Conservation (phyloP, 2,113 vertebrate species). For the Geococcyx californianus region DNA sequence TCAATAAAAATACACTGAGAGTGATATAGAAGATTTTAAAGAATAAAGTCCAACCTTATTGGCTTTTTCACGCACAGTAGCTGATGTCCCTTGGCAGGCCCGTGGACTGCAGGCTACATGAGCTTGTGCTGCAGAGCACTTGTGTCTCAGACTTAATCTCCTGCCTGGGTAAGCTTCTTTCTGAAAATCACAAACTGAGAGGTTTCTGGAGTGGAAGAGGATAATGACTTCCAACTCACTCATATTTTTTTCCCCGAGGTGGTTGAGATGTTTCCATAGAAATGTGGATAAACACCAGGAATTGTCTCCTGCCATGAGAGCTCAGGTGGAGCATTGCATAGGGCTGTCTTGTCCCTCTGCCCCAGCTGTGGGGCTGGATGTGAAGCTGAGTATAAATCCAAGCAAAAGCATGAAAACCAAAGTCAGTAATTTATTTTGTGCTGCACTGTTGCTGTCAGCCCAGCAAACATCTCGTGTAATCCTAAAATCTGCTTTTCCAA, state of each 20-base stretch:
- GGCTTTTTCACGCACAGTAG: background rate
- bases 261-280: background rate
- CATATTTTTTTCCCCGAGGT: background rate
- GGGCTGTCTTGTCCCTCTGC: background rate
- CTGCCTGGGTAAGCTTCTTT: conserved; percentile 22
- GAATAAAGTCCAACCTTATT: no score
- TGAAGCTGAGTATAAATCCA: background rate
- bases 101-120: background rate
- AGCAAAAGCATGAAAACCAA: background rate
- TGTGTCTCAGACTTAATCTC: background rate
- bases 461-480: accelerated
- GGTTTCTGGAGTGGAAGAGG: background rate
- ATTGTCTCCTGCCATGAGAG: background rate
- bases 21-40: background rate
- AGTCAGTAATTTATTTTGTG: background rate
- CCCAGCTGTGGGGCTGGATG: background rate
- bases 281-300: background rate
- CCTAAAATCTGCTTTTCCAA: background rate
- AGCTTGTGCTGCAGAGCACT: background rate
- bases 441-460: background rate
- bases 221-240: background rate
- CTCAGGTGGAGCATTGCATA: accelerated
- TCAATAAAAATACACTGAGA: background rate
- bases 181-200: background rate
- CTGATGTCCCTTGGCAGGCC: background rate